phyloP scores from a whole-genome alignment of 2,113 vertebrate genomes.

The Daboia siamensis region DNA sequence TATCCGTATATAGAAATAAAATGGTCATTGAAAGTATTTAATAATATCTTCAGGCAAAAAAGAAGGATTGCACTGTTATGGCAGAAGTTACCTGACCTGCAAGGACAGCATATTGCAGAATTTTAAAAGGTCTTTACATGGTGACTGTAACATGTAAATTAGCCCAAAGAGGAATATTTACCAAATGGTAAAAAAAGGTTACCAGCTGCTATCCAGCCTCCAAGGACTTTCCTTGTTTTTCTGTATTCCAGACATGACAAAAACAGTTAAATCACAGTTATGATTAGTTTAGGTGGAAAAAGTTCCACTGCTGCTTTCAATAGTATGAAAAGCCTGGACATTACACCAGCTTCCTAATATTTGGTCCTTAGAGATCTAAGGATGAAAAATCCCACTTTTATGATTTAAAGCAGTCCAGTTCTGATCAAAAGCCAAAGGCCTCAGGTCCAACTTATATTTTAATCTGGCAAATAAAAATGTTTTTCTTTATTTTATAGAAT shows the following conservation, averaged over 20 bases:
- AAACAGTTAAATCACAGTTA: neutral
- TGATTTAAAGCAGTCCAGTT: neutral
- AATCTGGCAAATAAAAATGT: neutral
- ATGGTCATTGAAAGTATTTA: neutral
- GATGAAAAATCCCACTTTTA: neutral
- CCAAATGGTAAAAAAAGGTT: neutral
- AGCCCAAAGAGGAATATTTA: neutral
- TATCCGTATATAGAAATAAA: neutral
- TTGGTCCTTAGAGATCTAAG: neutral
- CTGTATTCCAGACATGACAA: neutral
- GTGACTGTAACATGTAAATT: neutral
- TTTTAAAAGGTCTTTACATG: neutral
- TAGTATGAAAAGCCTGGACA: neutral
- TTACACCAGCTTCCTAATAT: neutral
- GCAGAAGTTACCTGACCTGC: neutral
- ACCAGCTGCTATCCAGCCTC: neutral
- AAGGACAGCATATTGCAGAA: neutral
- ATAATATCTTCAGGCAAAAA: neutral
- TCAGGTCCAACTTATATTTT: neutral
- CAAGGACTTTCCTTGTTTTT: neutral
- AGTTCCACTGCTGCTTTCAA: neutral
- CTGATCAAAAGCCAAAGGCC: neutral
- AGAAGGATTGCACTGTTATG: neutral
- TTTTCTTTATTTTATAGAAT: neutral
- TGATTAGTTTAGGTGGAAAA: neutral